These are phyloP conservation scores for Fulica atra DNA, from an alignment of 2,113 vertebrate species.

Conservation along the genomic window DNA sequence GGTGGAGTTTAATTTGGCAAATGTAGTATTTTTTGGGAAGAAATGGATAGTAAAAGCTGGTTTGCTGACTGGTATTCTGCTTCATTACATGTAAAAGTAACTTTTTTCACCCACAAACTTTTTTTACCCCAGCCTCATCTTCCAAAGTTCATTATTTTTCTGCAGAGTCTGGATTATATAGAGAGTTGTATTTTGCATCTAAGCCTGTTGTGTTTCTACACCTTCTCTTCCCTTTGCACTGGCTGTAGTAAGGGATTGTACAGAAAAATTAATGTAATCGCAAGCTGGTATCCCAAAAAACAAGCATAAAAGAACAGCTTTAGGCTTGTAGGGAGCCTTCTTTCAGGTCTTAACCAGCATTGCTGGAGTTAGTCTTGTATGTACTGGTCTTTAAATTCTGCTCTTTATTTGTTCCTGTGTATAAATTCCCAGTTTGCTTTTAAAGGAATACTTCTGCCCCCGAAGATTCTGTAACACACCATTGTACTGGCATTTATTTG, in stretches of 20 bases:
- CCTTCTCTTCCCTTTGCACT: not conserved
- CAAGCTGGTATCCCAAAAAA: not conserved
- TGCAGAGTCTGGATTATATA: not conserved
- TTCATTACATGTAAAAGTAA: not conserved
- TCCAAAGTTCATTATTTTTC: not conserved
- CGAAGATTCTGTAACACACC: not conserved
- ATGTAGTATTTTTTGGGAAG: not conserved
- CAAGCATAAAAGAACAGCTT: not conserved
- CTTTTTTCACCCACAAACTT: not conserved
- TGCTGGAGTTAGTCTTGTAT: not conserved
- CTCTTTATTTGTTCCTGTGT: not conserved
- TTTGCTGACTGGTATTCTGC: not conserved
- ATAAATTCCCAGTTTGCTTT: not conserved
- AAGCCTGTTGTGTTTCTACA: not conserved
- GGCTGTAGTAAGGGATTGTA: not conserved
- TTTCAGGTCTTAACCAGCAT: not conserved
- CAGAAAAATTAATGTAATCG: not conserved
- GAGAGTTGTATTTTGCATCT: not conserved
- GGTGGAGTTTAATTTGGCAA: not conserved
- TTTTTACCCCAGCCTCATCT: not conserved
- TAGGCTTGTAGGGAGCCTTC: not conserved
- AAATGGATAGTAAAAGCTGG: not conserved
- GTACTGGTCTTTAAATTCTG: not conserved
- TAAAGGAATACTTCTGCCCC: not conserved
- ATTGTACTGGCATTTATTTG: not conserved